Conservation (phyloP, 2,113 vertebrate species). For the Aegotheles bennettii region DNA sequence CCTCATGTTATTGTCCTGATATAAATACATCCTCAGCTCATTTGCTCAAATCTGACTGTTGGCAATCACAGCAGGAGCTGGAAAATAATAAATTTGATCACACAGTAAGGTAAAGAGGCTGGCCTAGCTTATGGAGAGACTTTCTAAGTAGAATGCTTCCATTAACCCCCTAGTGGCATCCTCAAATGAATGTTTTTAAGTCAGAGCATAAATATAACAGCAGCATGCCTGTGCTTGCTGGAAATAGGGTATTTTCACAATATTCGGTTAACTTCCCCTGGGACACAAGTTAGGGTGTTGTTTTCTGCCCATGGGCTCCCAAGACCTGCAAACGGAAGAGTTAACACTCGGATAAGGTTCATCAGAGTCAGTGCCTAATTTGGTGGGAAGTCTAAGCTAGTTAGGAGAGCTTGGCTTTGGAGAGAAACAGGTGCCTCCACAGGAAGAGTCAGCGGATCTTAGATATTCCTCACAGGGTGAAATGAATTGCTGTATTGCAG, state of each 20-base stretch:
- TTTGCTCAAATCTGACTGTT: constrained; percentile 42
- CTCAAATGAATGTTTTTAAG: neutral
- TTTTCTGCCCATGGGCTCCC: neutral
- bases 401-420: neutral
- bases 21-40: constrained; percentile 32
- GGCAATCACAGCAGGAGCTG: constrained; percentile 41
- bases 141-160: neutral
- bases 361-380: neutral
- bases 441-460: constrained; percentile 55
- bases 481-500: constrained; percentile 60
- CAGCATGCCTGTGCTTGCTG: neutral
- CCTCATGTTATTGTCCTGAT: constrained; percentile 19
- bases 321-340: neutral
- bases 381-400: neutral
- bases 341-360: neutral
- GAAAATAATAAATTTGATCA: constrained; percentile 41
- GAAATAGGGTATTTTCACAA: neutral
- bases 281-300: neutral
- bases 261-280: neutral
- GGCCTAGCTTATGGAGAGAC: neutral
- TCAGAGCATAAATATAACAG: constrained; percentile 13
- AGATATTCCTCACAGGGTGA: constrained; percentile 42
- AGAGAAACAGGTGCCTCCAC: constrained; percentile 40
- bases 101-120: neutral
- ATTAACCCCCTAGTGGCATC: constrained; percentile 35